Evolutionary conservation across 2,797 vertebrate species (phyloP), one percentile per base, ranked within the genome.

Genomic region (Spinus pinus): DNA sequence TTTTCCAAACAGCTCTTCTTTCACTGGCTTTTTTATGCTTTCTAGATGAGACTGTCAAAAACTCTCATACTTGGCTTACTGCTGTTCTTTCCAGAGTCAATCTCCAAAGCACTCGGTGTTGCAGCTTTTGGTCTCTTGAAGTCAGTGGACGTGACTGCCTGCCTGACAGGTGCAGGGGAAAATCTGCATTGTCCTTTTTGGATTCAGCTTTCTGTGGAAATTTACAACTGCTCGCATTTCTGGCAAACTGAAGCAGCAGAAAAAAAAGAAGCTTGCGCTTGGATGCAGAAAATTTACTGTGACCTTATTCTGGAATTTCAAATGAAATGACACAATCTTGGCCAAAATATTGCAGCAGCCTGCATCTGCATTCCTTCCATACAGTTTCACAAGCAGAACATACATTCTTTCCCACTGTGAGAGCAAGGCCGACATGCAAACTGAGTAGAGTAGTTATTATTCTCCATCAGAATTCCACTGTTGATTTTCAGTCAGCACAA

Each of bases 111-210:
- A 30, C 8, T 65, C 0, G 0, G 8, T 79, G 66, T 35, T 69
- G 46, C 24, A 69, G 54, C n/a, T 75, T 66, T 74, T 79, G 2
- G 0, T 28, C 54, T 54, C 46, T 8, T 88, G 27, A 74, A 92
- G 39, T 39, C 77, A 69, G n/a, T 54, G 73, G 39, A 75, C 81
- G 39, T 42, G 66, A 65, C 47, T 83, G 25, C 25, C 77, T 69
- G 73, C 54, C 70, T 50, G 70, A 92, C 58, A 88, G 86, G 66
- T 90, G 70, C 74, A 75, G 25, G 41, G 81, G 92, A 93, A 96
- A 94, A 90, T 69, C 83, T 65, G 35, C 64, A 71, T 57, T 53
- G 39, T 79, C 65, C 57, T 65, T 86, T 64, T 88, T 88, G 77
- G 78, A 58, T 75, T 69, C 77, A 72, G 1, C 13, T 78, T 72